Percentiles rank a stretch among this genome's conserved stretches.
These are phyloP conservation scores for Platycheirus rosarum DNA, from an alignment of 2,888 invertebrate genomes.

Conservation along the genomic window DNA sequence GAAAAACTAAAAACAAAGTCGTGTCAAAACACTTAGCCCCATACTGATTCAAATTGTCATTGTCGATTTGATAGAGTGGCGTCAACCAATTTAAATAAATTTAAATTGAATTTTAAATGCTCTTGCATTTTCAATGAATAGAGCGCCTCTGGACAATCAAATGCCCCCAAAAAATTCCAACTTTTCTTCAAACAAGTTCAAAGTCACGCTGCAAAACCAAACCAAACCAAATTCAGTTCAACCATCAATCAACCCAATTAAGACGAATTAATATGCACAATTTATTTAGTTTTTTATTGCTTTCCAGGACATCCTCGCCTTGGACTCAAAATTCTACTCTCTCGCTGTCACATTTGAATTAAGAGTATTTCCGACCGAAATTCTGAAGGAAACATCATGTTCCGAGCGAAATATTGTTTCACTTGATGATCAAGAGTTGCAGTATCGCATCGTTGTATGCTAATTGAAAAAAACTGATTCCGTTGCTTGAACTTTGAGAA, in stretches of 20 bases:
- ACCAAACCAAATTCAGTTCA: slow-evolving; percentile 7
- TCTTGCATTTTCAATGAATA: too few relatives aligned
- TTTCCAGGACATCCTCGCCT: slow-evolving; percentile 69
- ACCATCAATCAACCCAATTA: slow-evolving; percentile 56
- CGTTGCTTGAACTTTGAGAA: slow-evolving; percentile 39
- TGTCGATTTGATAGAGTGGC: slow-evolving; percentile 10
- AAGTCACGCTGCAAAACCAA: slow-evolving; percentile 11
- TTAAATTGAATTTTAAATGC: not conserved
- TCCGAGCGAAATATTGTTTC: slow-evolving; percentile 30
- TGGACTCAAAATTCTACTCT: slow-evolving; percentile 50
- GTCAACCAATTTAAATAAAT: not conserved
- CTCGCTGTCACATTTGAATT: slow-evolving; percentile 55
- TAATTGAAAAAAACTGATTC: slow-evolving; percentile 42
- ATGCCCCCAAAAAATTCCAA: too few relatives aligned
- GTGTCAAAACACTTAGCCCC: too few relatives aligned
- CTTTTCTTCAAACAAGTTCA: slow-evolving; percentile 25
- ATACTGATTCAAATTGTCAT: not conserved
- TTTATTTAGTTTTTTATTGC: not conserved
- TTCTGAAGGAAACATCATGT: slow-evolving; percentile 55
- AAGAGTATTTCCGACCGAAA: slow-evolving; percentile 66
- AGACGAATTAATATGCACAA: slow-evolving; percentile 54
- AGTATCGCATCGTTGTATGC: slow-evolving; percentile 22
- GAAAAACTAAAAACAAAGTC: too few relatives aligned
- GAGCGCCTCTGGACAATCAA: too few relatives aligned
- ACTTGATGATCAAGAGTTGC: not conserved